Evolutionary conservation across 2,797 vertebrate genomes (phyloP).

Genomic region (Austrolebias charrua): DNA sequence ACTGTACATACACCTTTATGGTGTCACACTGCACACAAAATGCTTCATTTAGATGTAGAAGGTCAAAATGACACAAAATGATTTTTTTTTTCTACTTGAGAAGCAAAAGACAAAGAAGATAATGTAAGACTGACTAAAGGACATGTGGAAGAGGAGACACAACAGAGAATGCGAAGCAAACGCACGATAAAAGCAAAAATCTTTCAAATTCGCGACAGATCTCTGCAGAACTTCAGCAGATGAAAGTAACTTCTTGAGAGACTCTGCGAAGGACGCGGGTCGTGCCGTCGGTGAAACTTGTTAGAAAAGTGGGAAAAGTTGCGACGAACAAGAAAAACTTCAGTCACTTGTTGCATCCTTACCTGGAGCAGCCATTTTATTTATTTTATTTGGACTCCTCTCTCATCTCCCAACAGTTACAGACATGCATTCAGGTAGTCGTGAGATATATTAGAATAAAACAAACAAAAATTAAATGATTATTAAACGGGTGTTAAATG

Average conservation of each 20-base stretch:
- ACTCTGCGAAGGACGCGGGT: constrained; percentile 22
- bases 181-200: neutral
- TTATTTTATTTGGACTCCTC: constrained; percentile 16
- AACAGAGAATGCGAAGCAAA: neutral
- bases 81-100: neutral
- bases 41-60: neutral
- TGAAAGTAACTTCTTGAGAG: constrained; percentile 33
- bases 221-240: constrained; percentile 6
- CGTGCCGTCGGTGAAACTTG: neutral
- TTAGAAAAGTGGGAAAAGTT: constrained; percentile 18
- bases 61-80: neutral
- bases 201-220: neutral
- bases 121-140: too few relatives aligned
- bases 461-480: constrained; percentile 2
- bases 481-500: constrained; percentile 33
- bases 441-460: neutral
- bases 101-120: too few relatives aligned
- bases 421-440: constrained; percentile 4
- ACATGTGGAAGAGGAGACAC: too few relatives aligned
- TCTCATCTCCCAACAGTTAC: constrained; percentile 16
- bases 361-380: constrained; percentile 12
- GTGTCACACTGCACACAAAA: neutral
- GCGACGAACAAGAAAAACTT: constrained; percentile 5
- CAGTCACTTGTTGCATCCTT: constrained; percentile 19
- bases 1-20: neutral